These are phyloP conservation scores for Serilophus lunatus DNA, from an alignment of 2,113 vertebrate genomes.

Conservation along the genomic window DNA sequence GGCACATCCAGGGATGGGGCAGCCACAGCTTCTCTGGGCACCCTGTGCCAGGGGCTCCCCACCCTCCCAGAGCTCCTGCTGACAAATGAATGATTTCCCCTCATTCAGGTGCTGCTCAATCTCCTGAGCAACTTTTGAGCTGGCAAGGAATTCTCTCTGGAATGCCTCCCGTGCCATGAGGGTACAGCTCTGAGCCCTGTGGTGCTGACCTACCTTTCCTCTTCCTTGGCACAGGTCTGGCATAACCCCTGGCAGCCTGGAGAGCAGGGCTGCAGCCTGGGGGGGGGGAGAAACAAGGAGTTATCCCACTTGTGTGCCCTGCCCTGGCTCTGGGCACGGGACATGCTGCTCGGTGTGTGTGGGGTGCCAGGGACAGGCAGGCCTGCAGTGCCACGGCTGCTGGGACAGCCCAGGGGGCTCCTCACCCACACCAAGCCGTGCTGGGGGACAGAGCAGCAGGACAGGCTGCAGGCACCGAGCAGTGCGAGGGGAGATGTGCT, in stretches of 20 bases:
- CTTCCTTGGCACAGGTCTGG: slow-evolving; percentile 52
- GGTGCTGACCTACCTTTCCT: slow-evolving; percentile 70
- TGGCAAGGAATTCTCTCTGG: not conserved
- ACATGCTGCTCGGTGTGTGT: not conserved
- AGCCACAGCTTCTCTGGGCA: not conserved
- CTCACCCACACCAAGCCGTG: not conserved
- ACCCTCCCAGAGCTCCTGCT: not conserved
- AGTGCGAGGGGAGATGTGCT: accelerated
- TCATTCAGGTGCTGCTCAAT: not conserved
- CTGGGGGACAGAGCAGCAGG: not conserved
- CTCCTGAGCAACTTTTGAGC: not conserved
- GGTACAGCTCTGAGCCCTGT: not conserved
- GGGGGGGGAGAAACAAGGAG: not conserved
- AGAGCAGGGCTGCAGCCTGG: slow-evolving; percentile 57
- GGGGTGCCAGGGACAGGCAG: not conserved
- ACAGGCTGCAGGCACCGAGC: not conserved
- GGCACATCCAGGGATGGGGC: not conserved
- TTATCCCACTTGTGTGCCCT: not conserved
- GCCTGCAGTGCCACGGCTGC: accelerated
- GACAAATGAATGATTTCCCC: not conserved
- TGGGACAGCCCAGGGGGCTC: not conserved
- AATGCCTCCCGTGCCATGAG: not conserved
- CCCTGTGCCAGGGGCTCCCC: accelerated
- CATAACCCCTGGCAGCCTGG: slow-evolving; percentile 75
- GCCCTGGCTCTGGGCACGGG: not conserved